Evolutionary conservation across 2,797 vertebrate genomes (phyloP), one percentile per base, ranked within the genome.

Genomic region (Epinephelus coioides): DNA sequence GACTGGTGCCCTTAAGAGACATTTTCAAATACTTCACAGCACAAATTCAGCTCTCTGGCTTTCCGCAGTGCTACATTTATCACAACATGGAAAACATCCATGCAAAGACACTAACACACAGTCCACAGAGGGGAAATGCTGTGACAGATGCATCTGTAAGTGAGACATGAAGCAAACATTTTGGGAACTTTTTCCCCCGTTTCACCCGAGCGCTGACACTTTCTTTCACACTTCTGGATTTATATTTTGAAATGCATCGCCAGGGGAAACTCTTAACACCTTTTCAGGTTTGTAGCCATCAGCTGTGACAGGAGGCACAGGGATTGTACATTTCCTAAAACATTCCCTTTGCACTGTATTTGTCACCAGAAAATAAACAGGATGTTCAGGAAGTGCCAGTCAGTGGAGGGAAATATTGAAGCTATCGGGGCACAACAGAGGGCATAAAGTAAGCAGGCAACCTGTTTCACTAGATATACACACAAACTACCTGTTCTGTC

Each of bases 321-420:
- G 19, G 23, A 65, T 47, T 69, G 34, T 66, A 60, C 64, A 38
- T 69, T 80, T 74, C 34, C 44, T 43, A 23, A 79, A 53, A 63
- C 30, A 17, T 1, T 43, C 40, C 57, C 44, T 51, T 21, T 67
- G 57, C n/a, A 57, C 50, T 25, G 46, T 15, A 38, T 73, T 46
- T 54, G 63, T 80, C 61, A 53, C 14, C 54, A 57, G 66, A 55
- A 64, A 79, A 64, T 71, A 25, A 78, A 50, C 59, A 49, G 49
- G 1, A 5, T 64, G 15, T 56, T 76, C 23, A 19, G 40, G n/a
- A 46, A 64, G 34, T 15, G 62, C 30, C 64, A 59, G 54, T 64
- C 40, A 44, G n/a, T 19, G 18, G 30, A 51, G 50, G 27, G 57
- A 38, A 56, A 27, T 46, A 51, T 23, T 66, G n/a, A 5, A 70